Evolutionary conservation across 1,140 invertebrate species (phyloP), one percentile per base, ranked within the genome.

Genomic region (Drosophila tropicalis): DNA sequence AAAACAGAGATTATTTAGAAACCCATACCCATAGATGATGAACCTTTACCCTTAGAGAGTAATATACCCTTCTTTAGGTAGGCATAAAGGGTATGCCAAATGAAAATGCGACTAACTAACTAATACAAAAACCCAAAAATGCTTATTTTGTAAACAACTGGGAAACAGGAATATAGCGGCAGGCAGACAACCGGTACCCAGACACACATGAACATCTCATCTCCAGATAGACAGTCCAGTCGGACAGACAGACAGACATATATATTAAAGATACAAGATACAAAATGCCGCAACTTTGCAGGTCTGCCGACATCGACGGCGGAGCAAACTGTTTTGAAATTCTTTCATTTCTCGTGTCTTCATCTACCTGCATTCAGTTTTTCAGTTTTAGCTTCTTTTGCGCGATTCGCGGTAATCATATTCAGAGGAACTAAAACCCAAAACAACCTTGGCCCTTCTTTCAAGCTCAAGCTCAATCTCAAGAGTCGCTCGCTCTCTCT

Each of bases 231-330:
- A 51, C 6, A 22, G 36, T n/a, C n/a, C n/a, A n/a, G n/a, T n/a
- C n/a, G n/a, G 44, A 47, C 22, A 51, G 44, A 51, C 6, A 22
- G 36, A 39, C 10, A 39, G 10, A 39, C 12, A 12, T 39, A 39
- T 39, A 12, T 51, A 22, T 51, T 22, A 51, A 51, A 51, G 44
- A 51, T 51, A 51, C 44, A 12, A 51, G 44, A 51, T 51, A 51
- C 44, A 51, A 51, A 51, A 51, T 51, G 44, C 44, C 44, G 44
- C 44, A 51, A 51, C 13, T 51, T 51, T 51, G 44, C 44, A 51
- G 44, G 44, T 51, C 44, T 15, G 19, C 44, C 44, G 44, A 15
- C 44, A 17, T 51, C 19, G 15, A 4, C 44, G 15, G 44, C 15
- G 9, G 9, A 22, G 36, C 36, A 12, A 19, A 51, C 44, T 10